Evolutionary conservation across 2,797 vertebrate species (phyloP).

Genomic region (Brachymystax lenok): DNA sequence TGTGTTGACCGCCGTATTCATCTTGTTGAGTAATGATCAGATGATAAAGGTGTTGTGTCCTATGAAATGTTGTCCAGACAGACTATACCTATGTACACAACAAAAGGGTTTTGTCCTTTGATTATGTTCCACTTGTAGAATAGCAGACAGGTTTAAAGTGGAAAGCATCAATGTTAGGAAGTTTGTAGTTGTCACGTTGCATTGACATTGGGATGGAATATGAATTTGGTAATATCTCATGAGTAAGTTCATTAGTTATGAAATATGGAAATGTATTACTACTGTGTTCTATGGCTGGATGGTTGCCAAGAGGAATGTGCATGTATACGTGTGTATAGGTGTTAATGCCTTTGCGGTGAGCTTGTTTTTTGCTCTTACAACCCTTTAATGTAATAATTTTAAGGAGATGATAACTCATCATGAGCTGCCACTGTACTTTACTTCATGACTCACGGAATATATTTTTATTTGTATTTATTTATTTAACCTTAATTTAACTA

Average conservation of each 20-base stretch:
- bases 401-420: slow-evolving; percentile 46
- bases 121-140: not conserved
- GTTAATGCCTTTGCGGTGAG: no score
- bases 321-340: slow-evolving; percentile 6
- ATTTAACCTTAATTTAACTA: no score
- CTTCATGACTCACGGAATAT: slow-evolving; percentile 54
- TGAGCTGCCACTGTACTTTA: slow-evolving; percentile 51
- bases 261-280: slow-evolving; percentile 24
- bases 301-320: slow-evolving; percentile 29
- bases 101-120: slow-evolving; percentile 46
- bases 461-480: slow-evolving; percentile 17
- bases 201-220: not conserved
- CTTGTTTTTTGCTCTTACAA: no score
- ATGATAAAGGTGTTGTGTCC: slow-evolving; percentile 68
- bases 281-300: slow-evolving; percentile 18
- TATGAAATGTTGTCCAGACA: slow-evolving; percentile 51
- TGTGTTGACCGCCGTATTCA: slow-evolving; percentile 72
- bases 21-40: slow-evolving; percentile 78
- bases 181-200: not conserved
- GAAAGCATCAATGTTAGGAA: not conserved
- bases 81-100: slow-evolving; percentile 24
- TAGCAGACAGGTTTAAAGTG: not conserved
- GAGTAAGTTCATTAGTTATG: slow-evolving; percentile 22
- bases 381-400: slow-evolving; percentile 44
- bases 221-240: not conserved